Conservation (phyloP, 2,113 vertebrate species). For the Dolichallabes microphthalmus region DNA sequence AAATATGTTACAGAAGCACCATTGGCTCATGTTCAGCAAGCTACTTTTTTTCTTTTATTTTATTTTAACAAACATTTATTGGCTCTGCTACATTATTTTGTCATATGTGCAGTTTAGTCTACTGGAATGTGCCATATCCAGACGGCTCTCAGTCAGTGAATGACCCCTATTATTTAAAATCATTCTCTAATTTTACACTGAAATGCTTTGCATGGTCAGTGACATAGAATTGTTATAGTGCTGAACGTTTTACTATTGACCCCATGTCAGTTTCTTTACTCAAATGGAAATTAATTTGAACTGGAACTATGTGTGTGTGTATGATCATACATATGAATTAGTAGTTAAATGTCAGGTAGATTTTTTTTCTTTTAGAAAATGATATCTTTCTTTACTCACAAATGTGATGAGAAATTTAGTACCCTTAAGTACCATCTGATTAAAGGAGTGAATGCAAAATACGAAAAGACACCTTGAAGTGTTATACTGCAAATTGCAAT, state of each 20-base stretch:
- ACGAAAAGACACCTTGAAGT: constrained; percentile 7
- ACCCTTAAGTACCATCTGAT: background rate
- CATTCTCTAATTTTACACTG: background rate
- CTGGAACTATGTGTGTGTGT: background rate
- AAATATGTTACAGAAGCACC: too few species aligned
- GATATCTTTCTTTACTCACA: background rate
- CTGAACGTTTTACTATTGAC: constrained; percentile 2
- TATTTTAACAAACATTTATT: background rate
- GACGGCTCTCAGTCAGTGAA: background rate
- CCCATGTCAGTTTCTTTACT: background rate
- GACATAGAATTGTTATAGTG: background rate
- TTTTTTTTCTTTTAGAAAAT: background rate
- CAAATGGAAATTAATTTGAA: background rate
- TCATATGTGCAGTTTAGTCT: background rate
- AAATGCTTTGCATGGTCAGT: background rate
- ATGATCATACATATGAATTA: background rate
- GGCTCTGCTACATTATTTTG: background rate
- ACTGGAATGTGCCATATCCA: background rate
- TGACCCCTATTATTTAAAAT: background rate
- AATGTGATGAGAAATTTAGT: constrained; percentile 14
- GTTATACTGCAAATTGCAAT: constrained; percentile 5
- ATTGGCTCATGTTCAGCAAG: too few species aligned
- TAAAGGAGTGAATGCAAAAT: background rate
- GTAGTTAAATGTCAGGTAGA: background rate
- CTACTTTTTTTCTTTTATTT: background rate